phyloP scores from a whole-genome alignment of 2,888 invertebrate genomes.

The Oeneis ivallda region DNA sequence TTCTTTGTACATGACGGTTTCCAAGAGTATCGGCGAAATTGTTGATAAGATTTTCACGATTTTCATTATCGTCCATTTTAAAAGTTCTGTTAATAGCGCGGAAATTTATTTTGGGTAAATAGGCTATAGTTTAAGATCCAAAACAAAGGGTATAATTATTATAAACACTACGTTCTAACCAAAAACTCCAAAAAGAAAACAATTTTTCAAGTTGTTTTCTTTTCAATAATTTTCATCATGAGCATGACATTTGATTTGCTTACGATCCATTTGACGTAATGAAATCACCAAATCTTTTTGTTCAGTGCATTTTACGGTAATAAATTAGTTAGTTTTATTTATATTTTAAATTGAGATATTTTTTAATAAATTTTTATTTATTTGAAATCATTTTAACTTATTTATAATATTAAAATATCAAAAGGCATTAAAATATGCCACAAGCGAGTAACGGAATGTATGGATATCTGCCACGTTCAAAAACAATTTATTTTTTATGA shows the following conservation, averaged over 20 bases:
- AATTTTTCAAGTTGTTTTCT: no score
- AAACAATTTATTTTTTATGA: background rate
- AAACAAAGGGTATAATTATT: no score
- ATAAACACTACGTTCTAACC: no score
- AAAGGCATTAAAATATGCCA: background rate
- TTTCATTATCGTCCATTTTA: constrained; percentile 14
- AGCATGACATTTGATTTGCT: no score
- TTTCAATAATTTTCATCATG: no score
- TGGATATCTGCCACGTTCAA: background rate
- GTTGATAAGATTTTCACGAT: constrained; percentile 16
- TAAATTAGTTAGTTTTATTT: no score
- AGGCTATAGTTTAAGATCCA: no score
- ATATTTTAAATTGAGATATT: no score
- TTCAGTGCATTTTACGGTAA: no score
- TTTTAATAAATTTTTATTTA: background rate
- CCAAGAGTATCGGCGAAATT: constrained; percentile 51
- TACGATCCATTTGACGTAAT: no score
- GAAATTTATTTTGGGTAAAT: background rate
- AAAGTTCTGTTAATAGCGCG: background rate
- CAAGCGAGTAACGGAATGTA: background rate
- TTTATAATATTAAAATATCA: background rate
- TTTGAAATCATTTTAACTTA: background rate
- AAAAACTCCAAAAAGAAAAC: background rate
- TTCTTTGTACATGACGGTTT: constrained; percentile 36
- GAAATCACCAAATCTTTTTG: no score